These are phyloP conservation scores for Sphenodon punctatus DNA, from an alignment of 2,797 vertebrate genomes.

Conservation along the genomic window DNA sequence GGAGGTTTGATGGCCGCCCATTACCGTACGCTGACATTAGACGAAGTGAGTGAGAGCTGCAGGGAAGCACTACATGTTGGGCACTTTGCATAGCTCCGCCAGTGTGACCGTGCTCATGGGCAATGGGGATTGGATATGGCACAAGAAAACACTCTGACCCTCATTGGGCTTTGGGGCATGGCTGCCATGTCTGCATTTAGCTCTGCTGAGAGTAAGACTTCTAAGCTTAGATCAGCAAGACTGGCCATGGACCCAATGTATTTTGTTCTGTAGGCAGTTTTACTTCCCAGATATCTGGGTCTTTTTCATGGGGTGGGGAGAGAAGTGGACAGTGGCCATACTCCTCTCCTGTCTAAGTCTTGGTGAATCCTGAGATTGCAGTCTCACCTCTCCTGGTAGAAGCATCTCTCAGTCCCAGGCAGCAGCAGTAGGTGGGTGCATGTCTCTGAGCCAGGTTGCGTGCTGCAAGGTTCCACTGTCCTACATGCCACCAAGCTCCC, in stretches of 20 bases:
- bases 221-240: rapidly evolving
- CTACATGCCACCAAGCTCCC: background rate
- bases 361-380: background rate
- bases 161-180: background rate
- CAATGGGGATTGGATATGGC: rapidly evolving
- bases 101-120: background rate
- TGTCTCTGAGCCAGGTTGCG: no score
- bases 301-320: background rate
- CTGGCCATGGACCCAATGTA: background rate
- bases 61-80: rapidly evolving
- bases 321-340: background rate
- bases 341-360: background rate
- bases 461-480: no score
- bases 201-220: background rate
- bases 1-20: constrained; percentile 59
- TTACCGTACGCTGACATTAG: constrained; percentile 64
- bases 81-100: background rate
- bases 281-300: background rate
- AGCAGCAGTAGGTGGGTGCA: background rate
- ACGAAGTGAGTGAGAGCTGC: constrained; percentile 79
- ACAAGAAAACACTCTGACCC: background rate
- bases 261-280: background rate
- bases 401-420: background rate
- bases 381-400: background rate
- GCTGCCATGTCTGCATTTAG: background rate